A percentile compares a stretch with the other conserved stretches of the same genome.
phyloP scores from a whole-genome alignment of 2,113 vertebrate genomes.

The pig (Sus scrofa) region DNA sequence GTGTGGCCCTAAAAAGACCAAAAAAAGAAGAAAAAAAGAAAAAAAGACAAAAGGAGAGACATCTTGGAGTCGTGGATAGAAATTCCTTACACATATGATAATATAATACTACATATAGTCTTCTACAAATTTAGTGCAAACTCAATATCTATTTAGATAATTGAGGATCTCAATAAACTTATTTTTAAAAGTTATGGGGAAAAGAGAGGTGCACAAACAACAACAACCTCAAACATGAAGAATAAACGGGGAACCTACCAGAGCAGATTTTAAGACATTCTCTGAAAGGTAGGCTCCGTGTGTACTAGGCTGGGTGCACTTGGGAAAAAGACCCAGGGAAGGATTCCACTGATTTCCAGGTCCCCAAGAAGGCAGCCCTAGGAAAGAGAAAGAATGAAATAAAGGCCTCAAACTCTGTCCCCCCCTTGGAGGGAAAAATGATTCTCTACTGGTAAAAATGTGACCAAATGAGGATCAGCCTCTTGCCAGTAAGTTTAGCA shows the following conservation, averaged over 20 bases:
- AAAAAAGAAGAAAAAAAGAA: too few relatives aligned
- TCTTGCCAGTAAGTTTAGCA: background rate
- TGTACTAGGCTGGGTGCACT: background rate
- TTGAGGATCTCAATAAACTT: background rate
- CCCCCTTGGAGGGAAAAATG: background rate
- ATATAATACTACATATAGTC: background rate
- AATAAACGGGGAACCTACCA: background rate
- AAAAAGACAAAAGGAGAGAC: conserved; percentile 17
- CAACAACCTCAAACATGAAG: background rate
- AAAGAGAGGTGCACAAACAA: background rate
- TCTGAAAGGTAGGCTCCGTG: background rate
- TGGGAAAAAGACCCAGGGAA: background rate
- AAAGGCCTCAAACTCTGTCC: background rate
- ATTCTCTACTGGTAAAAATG: background rate
- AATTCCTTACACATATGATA: background rate
- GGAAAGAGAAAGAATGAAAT: background rate
- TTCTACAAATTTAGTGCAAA: background rate
- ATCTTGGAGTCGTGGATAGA: background rate
- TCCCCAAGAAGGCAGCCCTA: background rate
- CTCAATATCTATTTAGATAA: background rate
- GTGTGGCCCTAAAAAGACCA: too few relatives aligned
- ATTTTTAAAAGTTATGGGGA: conserved; percentile 1
- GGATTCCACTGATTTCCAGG: background rate
- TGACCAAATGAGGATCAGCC: background rate
- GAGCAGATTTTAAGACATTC: background rate